Evolutionary conservation across 1,140 invertebrate species (phyloP).

Genomic region (Drosophila sucinea): DNA sequence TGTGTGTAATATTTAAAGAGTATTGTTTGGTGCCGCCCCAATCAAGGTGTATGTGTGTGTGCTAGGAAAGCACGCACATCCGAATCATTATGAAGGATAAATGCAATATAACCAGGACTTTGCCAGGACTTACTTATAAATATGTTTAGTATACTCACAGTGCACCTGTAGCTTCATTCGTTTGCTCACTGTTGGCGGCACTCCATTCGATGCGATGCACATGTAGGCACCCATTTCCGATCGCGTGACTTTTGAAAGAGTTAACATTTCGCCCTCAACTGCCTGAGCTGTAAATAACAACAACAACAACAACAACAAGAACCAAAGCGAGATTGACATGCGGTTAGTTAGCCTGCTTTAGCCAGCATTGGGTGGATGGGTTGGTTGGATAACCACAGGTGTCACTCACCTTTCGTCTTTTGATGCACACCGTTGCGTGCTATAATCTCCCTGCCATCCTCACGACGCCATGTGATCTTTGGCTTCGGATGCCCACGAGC

Average conservation of each 20-base stretch:
- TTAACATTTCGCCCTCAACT: slow-evolving; percentile 90
- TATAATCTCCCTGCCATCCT: slow-evolving; percentile 93
- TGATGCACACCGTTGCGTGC: slow-evolving; percentile 87
- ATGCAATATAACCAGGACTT: slow-evolving; percentile 39
- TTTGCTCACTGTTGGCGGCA: slow-evolving; percentile 91
- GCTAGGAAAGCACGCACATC: slow-evolving; percentile 47
- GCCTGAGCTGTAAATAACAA: slow-evolving; percentile 84
- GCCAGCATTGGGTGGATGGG: not conserved
- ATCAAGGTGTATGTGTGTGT: not conserved
- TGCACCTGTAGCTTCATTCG: slow-evolving; percentile 92
- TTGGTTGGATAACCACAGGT: not conserved
- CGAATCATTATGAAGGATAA: slow-evolving; percentile 60
- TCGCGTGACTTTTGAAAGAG: slow-evolving; percentile 90
- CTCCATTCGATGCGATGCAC: slow-evolving; percentile 91
- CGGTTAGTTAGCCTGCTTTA: slow-evolving; percentile 22
- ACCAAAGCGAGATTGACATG: slow-evolving; percentile 37
- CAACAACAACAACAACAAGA: slow-evolving; percentile 9
- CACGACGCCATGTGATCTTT: slow-evolving; percentile 92
- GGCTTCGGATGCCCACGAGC: slow-evolving; percentile 93
- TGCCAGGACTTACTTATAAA: slow-evolving; percentile 43
- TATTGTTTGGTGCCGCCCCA: too few species aligned
- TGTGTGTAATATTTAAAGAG: too few species aligned
- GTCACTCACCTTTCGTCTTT: slow-evolving; percentile 87
- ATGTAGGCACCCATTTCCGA: slow-evolving; percentile 94
- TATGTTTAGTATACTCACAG: slow-evolving; percentile 87